Percentiles rank a stretch among this genome's conserved stretches.
These are phyloP conservation scores for Meda fulgida DNA, from an alignment of 2,797 vertebrate species.

Conservation along the genomic window DNA sequence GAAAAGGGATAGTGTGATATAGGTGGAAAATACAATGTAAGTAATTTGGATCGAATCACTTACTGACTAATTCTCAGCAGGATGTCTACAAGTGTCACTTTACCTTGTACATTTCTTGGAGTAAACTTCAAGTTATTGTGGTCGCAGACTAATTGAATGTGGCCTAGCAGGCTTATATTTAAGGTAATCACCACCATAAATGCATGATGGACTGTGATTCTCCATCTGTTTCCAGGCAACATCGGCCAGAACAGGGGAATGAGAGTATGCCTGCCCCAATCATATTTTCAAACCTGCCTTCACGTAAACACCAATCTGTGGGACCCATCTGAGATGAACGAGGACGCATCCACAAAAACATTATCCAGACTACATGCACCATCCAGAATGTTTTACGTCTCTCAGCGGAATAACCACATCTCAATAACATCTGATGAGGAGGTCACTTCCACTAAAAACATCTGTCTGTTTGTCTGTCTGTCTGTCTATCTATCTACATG, in stretches of 20 bases:
- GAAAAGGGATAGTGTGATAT: too few relatives aligned
- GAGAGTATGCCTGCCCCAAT: slow-evolving; percentile 25
- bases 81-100: slow-evolving; percentile 1
- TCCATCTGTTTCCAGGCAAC: slow-evolving; percentile 58
- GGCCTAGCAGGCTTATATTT: slow-evolving; percentile 29
- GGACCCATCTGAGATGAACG: slow-evolving; percentile 39
- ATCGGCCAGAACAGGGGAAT: slow-evolving; percentile 47
- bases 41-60: background rate
- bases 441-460: background rate
- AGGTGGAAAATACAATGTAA: background rate
- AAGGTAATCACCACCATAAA: slow-evolving; percentile 48
- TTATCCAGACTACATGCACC: slow-evolving; percentile 22
- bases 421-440: slow-evolving; percentile 32
- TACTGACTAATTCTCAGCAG: background rate
- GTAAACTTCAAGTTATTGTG: slow-evolving; percentile 20
- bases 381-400: slow-evolving; percentile 36
- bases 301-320: slow-evolving; percentile 35
- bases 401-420: slow-evolving; percentile 19
- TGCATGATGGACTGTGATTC: slow-evolving; percentile 39
- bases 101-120: background rate
- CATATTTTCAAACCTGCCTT: slow-evolving; percentile 13
- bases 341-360: slow-evolving; percentile 37
- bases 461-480: background rate
- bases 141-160: slow-evolving; percentile 39
- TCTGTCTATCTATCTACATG: background rate